Base-by-base conservation (phyloP, 2,113 vertebrate species). In the Istiophorus platypterus region DNA sequence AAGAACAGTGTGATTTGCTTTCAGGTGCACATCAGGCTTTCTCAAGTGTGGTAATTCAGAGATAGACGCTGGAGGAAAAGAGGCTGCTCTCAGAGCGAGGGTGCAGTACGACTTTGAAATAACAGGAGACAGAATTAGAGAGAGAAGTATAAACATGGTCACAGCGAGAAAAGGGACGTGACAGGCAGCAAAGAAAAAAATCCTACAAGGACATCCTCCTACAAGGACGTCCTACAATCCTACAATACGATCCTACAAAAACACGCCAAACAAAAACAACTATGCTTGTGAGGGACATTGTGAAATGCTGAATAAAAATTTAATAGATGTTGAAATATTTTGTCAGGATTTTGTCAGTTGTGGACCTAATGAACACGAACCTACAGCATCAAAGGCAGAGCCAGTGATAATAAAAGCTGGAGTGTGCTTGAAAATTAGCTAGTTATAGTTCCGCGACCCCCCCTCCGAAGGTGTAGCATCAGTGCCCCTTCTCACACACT, bases 31-130 rank as follows among this genome's bases (percentile, higher is more conserved):
- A 0, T 22, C 80, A 81, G 84, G 81, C 68, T 85, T 68, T 81
- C 18, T 74, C 31, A 67, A 84, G 85, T 69, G 88, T 27, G 12
- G 62, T 24, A 26, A 68, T 29, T 73, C 51, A 67, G 66, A 73
- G 67, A 69, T 2, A 39, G 62, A 59, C 39, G 52, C 41, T 37
- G 61, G 58, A 61, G 51, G 42, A 87, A 73, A 70, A 42, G 82
- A 45, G 42, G 76, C 72, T 58, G 84, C 80, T 78, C 5, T 54
- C 84, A 85, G 78, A 86, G 24, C 0, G 3, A 82, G 85, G 70
- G 78, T 1, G 68, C 56, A 79, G 73, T 63, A 61, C 69, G 76
- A 86, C 78, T 80, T 67, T 39, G 47, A 83, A 70, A 89, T 67
- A 29, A 80, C 24, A 61, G 47, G 52, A 82, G 52, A 71, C 39